phyloP scores from a whole-genome alignment of 1,140 invertebrate species.

The Branchinecta lynchi region DNA sequence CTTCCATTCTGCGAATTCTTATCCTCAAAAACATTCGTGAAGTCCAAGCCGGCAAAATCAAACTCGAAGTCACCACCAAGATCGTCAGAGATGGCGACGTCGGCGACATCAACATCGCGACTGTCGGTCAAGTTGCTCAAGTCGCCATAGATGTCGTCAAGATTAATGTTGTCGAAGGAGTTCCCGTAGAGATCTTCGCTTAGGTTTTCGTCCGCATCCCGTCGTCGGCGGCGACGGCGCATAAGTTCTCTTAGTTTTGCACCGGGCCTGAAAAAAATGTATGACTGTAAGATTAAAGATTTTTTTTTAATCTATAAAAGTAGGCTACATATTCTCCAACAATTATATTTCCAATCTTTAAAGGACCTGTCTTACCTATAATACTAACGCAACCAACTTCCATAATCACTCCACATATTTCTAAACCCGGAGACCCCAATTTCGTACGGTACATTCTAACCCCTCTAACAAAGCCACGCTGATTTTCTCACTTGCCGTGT shows the following conservation, averaged over 20 bases:
- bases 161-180: background rate
- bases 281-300: no score
- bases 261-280: background rate
- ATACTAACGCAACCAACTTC: no score
- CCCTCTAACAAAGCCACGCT: no score
- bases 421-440: no score
- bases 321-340: no score
- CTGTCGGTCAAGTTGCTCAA: background rate
- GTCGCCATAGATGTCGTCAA: background rate
- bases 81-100: background rate
- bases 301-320: no score
- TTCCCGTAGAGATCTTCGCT: background rate
- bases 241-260: background rate
- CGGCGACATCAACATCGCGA: background rate
- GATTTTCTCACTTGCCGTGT: no score
- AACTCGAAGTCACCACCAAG: background rate
- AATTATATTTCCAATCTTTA: no score
- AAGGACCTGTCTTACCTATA: no score
- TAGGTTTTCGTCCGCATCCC: background rate
- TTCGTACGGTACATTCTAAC: no score
- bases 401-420: no score
- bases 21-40: conserved; percentile 18
- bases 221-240: background rate
- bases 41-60: conserved; percentile 18
- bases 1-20: background rate